Percentiles rank a stretch among this genome's conserved stretches.
Conservation (phyloP, 35 echinoderm and acorn worm genomes). For the Ophiothrix spiculata region DNA sequence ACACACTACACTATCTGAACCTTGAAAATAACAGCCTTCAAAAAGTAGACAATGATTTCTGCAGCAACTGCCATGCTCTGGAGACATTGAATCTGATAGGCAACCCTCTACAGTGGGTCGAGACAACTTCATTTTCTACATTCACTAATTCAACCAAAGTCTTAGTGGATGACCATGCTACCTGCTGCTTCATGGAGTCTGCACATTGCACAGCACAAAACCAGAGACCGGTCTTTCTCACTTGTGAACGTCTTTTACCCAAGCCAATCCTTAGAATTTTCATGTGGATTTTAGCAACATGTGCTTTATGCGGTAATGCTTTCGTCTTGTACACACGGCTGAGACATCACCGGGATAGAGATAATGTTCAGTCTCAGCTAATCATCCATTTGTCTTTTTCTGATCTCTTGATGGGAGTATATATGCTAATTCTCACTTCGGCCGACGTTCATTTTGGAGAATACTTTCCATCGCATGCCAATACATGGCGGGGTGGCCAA, state of each 20-base stretch:
- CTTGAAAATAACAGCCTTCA: not conserved
- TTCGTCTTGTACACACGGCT: constrained; percentile 33
- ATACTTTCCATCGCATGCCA: constrained; percentile 20
- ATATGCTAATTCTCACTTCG: constrained; percentile 47
- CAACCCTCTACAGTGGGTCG: not conserved
- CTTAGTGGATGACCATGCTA: not conserved
- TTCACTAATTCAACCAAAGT: not conserved
- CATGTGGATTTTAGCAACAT: constrained; percentile 41
- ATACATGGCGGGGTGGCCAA: constrained; percentile 14
- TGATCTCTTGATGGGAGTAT: constrained; percentile 51
- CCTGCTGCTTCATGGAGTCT: not conserved
- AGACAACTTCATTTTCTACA: not conserved
- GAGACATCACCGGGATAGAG: not conserved
- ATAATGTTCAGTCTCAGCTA: constrained; percentile 26
- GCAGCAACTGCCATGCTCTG: not conserved
- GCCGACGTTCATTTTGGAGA: constrained; percentile 45
- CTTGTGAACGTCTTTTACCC: not conserved
- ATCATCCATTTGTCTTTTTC: constrained; percentile 45
- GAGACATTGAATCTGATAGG: not conserved
- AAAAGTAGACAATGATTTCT: not conserved
- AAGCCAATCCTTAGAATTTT: constrained; percentile 13
- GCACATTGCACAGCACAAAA: not conserved
- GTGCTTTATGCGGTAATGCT: constrained; percentile 40
- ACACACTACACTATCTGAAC: not conserved
- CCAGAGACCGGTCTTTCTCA: not conserved